A percentile compares a stretch with the other conserved stretches of the same genome.
phyloP scores from a whole-genome alignment of 2,113 vertebrate genomes.

The Hydrochoerus hydrochaeris region DNA sequence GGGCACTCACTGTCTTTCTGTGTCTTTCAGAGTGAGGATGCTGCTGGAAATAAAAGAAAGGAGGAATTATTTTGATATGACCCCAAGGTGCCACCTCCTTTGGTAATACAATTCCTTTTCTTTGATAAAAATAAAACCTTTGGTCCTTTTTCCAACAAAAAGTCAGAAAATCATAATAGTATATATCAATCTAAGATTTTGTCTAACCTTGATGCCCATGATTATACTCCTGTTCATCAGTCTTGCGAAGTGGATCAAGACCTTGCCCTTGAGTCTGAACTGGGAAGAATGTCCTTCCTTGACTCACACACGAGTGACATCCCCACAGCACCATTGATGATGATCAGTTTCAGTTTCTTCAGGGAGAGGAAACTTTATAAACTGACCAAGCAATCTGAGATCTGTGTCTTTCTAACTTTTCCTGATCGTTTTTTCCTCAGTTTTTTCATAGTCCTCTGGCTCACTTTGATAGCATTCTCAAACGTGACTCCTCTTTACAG shows the following conservation, averaged over 20 bases:
- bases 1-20: not conserved
- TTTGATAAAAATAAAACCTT: constrained; percentile 37
- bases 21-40: constrained; percentile 2
- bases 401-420: not conserved
- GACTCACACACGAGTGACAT: not conserved
- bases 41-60: not conserved
- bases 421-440: not conserved
- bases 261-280: not conserved
- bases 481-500: not conserved
- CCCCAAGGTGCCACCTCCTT: not conserved
- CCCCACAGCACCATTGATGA: not conserved
- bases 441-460: not conserved
- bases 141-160: not conserved
- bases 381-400: not conserved
- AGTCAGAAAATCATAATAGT: not conserved
- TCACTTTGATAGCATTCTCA: not conserved
- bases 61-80: not conserved
- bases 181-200: not conserved
- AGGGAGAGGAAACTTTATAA: not conserved
- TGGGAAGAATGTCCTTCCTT: not conserved
- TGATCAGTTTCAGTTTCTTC: not conserved
- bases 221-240: not conserved
- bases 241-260: not conserved
- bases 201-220: not conserved
- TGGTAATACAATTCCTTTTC: not conserved